Base-by-base conservation (phyloP, 2,888 invertebrate species). In the Agrilus biguttatus region DNA sequence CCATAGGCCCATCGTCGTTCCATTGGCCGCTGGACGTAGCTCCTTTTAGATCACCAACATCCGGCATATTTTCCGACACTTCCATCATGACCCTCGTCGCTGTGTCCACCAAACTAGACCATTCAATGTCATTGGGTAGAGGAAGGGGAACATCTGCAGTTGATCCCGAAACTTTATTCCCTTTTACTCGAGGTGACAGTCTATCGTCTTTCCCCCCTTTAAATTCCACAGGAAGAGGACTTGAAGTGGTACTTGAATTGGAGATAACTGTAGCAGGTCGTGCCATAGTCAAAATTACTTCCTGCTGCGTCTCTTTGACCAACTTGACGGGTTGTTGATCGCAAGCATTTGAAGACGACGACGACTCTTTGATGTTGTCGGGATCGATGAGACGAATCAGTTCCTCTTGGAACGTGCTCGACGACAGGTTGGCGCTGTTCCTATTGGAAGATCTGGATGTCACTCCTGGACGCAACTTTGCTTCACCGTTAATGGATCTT, bases 331-430 rank as follows among this genome's bases (percentile, higher is more conserved):
- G 42, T 33, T 49, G 46, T 14, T 43, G 45, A 33, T 47, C 45
- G 14, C 35, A 42, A 33, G 39, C 44, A 38, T 19, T 53, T 51
- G 28, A 49, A 45, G 34, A 51, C 48, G 17, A 28, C 8, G 40
- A 46, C 3, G 47, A 42, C 52, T 56, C 28, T 45, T 70, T 67
- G 43, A 70, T 68, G 54, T 69, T 73, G 55, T 88, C 88, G 0
- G 87, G 88, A 65, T 86, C 85, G 56, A 91, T 91, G 21, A 91
- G 71, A 39, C 86, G 79, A 32, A 60, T 49, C 72, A 90, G 81
- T 60, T 92, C 91, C 62, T 91, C 89, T 69, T 90, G 82, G 23
- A 83, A 69, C 17, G 79, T 80, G 51, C 74, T 78, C 0, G 70
- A 65, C 0, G 70, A 69, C 36, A 76, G 60, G 58, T 77, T 75